Base-by-base conservation (phyloP, 2,888 invertebrate genomes). In the Agrotis ipsilon region DNA sequence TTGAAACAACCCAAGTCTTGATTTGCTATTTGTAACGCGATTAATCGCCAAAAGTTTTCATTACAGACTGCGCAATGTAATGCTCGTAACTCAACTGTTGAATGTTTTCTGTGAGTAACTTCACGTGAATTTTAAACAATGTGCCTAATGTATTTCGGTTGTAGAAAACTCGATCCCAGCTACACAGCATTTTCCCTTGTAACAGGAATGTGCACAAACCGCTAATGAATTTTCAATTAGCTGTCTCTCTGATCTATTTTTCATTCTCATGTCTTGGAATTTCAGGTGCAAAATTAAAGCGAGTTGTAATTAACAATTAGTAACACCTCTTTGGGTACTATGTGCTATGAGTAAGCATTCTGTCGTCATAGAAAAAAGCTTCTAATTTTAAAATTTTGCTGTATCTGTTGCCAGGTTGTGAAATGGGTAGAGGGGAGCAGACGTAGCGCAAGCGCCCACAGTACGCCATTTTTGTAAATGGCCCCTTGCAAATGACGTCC, bases 181-280 rank as follows among this genome's bases (percentile, higher is more conserved):
- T 21, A n/a, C n/a, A 54, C 1, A 32, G 55, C 6, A 48, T 45
- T 49, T 24, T 59, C n/a, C 13, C n/a, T 13, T 45, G 24, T n/a
- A 19, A 16, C 18, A 18, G 45, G 19, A 39, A 46, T n/a, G 11
- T 55, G 45, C 5, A 59, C 27, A 64, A 52, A 11, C 57, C 19
- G 19, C 52, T 73, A 68, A 62, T 60, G 61, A 77, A 77, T 46
- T 61, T 78, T 51, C 60, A 74, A 69, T 69, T 69, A 24, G 18
- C 43, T 48, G 45, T 49, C 14, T 72, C 14, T 72, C n/a, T 78
- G 61, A 74, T 65, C 64, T 74, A 60, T 64, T 66, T 63, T 62
- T 52, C 60, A 45, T 16, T 71, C 61, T 66, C 51, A 14, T 32
- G 13, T 63, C 16, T 19, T 5, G n/a, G 32, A 58, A 58, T 61